A percentile compares a stretch with the other conserved stretches of the same genome.
phyloP scores from a whole-genome alignment of 2,888 invertebrate genomes.

The Odontothrips loti region DNA sequence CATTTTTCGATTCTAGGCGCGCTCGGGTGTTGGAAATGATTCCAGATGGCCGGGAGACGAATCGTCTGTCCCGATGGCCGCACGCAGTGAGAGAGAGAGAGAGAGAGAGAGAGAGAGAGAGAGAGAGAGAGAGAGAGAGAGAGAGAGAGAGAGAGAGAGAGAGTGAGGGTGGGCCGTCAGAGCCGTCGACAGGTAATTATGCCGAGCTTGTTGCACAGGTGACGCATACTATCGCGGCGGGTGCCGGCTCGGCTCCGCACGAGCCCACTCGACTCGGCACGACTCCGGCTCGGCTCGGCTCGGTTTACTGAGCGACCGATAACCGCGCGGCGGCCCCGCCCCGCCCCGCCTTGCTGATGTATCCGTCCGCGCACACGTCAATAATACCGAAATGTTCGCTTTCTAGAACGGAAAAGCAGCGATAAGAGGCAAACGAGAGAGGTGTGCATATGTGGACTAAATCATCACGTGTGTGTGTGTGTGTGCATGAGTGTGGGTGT shows the following conservation, averaged over 20 bases:
- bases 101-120: too few relatives aligned
- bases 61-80: too few relatives aligned
- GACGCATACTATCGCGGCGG: neutral
- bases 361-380: neutral
- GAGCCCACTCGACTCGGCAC: neutral
- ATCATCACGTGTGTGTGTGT: neutral
- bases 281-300: neutral
- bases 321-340: neutral
- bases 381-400: slow-evolving; percentile 19
- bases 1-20: too few relatives aligned
- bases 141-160: too few relatives aligned
- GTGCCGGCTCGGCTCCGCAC: neutral
- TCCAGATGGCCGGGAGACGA: too few relatives aligned
- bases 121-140: too few relatives aligned
- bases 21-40: too few relatives aligned
- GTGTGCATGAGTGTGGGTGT: neutral
- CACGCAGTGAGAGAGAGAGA: too few relatives aligned
- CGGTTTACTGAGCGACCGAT: neutral
- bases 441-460: slow-evolving; percentile 19
- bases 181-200: too few relatives aligned
- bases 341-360: neutral
- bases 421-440: neutral
- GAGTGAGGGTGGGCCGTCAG: too few relatives aligned
- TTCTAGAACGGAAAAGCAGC: slow-evolving; percentile 18
- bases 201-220: too few relatives aligned